These are phyloP conservation scores for Drosophila pachea DNA, from an alignment of 1,140 invertebrate genomes.

Conservation along the genomic window DNA sequence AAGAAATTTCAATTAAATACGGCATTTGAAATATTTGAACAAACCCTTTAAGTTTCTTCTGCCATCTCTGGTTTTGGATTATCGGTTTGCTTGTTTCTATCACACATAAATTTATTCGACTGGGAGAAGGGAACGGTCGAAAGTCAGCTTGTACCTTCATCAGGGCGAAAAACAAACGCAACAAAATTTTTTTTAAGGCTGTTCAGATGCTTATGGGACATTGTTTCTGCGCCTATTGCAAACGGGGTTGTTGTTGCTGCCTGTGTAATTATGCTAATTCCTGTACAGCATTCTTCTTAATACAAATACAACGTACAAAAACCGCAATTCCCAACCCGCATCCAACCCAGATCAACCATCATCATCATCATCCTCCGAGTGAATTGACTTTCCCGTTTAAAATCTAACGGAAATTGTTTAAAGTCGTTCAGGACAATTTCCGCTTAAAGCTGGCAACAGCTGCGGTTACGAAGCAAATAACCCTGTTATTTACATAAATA, in stretches of 20 bases:
- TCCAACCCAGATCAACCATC: conserved; percentile 6
- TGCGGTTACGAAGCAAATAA: conserved; percentile 12
- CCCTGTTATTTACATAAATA: conserved; percentile 15
- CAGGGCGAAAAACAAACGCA: conserved; percentile 38
- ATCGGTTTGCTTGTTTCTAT: background rate
- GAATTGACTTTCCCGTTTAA: conserved; percentile 13
- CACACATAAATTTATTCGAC: conserved; percentile 1
- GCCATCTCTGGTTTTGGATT: too few species aligned
- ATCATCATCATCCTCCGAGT: background rate
- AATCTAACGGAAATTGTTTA: conserved; percentile 25
- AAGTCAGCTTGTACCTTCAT: background rate
- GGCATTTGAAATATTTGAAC: too few species aligned
- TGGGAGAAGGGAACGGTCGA: background rate
- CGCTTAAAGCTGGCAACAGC: conserved; percentile 6
- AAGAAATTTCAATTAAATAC: too few species aligned
- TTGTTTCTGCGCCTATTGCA: conserved; percentile 30
- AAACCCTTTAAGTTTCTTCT: too few species aligned
- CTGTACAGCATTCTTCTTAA: conserved; percentile 51
- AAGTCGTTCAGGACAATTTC: conserved; percentile 18
- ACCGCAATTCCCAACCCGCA: background rate
- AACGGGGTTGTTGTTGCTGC: conserved; percentile 47
- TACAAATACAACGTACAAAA: conserved; percentile 7
- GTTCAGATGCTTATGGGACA: conserved; percentile 30
- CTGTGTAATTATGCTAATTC: conserved; percentile 69
- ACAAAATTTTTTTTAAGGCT: conserved; percentile 64